These are phyloP conservation scores for Gavia stellata DNA, from an alignment of 2,113 vertebrate species.

Conservation along the genomic window DNA sequence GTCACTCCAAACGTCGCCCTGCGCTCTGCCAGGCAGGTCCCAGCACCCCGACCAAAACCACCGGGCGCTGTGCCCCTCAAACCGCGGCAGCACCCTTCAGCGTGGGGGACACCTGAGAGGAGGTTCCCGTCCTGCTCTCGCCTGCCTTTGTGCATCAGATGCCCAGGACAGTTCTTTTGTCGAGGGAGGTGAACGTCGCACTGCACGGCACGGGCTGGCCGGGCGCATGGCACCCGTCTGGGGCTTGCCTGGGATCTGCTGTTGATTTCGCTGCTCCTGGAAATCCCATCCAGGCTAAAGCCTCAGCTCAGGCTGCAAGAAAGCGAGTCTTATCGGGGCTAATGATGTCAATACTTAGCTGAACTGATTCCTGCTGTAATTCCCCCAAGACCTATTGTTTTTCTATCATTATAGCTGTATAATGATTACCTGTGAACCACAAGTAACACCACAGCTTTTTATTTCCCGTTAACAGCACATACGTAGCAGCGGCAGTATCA, in stretches of 20 bases:
- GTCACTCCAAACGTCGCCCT: not conserved
- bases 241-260: not conserved
- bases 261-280: not conserved
- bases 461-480: not conserved
- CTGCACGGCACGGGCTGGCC: not conserved
- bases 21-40: not conserved
- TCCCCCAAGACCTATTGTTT: not conserved
- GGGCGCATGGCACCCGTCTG: rapidly evolving
- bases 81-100: rapidly evolving
- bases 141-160: not conserved
- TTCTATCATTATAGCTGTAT: not conserved
- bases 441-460: not conserved
- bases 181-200: rapidly evolving
- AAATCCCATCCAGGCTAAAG: not conserved
- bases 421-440: not conserved
- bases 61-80: not conserved
- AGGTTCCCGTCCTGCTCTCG: rapidly evolving
- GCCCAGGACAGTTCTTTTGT: too few species aligned
- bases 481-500: not conserved
- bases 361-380: not conserved
- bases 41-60: not conserved
- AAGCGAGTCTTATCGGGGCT: not conserved
- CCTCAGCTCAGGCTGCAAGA: not conserved
- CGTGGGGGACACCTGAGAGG: not conserved
- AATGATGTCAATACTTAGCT: not conserved